phyloP scores from a whole-genome alignment of 2,113 vertebrate genomes.

The Nothobranchius furzeri region DNA sequence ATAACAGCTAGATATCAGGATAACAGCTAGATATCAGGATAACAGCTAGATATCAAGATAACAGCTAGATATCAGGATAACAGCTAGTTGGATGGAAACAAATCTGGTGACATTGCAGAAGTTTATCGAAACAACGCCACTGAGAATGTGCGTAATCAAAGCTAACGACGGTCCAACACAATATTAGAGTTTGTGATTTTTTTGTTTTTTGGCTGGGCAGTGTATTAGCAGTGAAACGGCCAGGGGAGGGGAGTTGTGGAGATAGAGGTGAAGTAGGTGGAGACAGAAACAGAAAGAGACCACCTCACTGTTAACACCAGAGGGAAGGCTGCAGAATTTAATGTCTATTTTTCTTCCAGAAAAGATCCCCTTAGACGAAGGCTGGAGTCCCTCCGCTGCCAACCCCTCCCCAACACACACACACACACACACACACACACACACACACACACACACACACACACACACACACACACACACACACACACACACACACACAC shows the following conservation, averaged over 20 bases:
- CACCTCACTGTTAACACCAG: constrained; percentile 60
- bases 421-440: background rate
- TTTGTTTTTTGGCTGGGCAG: no score
- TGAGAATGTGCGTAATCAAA: no score
- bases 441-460: constrained; percentile 14
- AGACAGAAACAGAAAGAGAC: constrained; percentile 49
- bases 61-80: no score
- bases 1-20: no score
- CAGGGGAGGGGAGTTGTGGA: constrained; percentile 32
- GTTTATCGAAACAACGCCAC: no score
- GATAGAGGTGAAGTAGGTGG: constrained; percentile 42
- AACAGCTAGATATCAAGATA: no score
- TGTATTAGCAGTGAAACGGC: no score
- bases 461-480: constrained; percentile 4
- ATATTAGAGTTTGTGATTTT: no score
- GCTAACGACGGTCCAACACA: no score
- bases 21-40: no score
- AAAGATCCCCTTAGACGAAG: constrained; percentile 50
- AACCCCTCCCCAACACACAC: constrained; percentile 52
- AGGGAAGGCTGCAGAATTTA: constrained; percentile 48
- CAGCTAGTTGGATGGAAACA: no score
- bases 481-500: background rate
- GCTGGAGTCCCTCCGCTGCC: constrained; percentile 49
- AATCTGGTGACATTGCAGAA: no score
- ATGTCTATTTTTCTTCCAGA: constrained; percentile 47